A percentile compares a stretch with the other conserved stretches of the same genome.
phyloP scores from a whole-genome alignment of 2,797 vertebrate species.

The Hafferia zeledoni region DNA sequence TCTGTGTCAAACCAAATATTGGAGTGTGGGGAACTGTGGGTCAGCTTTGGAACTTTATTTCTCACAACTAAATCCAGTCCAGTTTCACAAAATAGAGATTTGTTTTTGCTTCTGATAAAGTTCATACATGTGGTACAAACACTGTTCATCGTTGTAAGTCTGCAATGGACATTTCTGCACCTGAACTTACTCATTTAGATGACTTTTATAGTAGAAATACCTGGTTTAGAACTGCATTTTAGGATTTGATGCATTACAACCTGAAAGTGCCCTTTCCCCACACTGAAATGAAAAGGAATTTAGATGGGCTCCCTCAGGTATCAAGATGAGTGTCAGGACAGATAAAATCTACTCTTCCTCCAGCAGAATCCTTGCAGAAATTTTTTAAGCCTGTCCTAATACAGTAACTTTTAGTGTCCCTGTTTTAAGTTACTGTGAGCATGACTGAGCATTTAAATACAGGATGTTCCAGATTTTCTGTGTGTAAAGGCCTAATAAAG shows the following conservation, averaged over 20 bases:
- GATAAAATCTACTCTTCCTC: not conserved
- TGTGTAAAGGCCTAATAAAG: not conserved
- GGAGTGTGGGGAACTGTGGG: not conserved
- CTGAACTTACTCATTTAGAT: not conserved
- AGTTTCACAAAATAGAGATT: not conserved
- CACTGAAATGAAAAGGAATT: not conserved
- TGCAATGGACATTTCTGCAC: not conserved
- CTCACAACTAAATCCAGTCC: not conserved
- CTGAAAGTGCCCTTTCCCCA: not conserved
- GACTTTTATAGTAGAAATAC: not conserved
- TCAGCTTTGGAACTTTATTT: not conserved
- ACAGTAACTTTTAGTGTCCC: not conserved
- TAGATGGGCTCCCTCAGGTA: not conserved
- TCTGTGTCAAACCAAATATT: not conserved
- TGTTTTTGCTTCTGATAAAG: not conserved
- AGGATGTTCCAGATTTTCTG: not conserved
- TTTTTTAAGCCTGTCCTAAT: not conserved
- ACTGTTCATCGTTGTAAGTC: not conserved
- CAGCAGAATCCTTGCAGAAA: not conserved
- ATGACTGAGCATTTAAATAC: not conserved
- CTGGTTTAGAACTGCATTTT: not conserved
- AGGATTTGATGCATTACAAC: not conserved
- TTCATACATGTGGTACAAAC: not conserved
- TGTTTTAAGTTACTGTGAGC: not conserved
- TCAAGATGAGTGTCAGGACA: not conserved